Conservation (phyloP, 2,113 vertebrate genomes). For the Nothocercus julius region DNA sequence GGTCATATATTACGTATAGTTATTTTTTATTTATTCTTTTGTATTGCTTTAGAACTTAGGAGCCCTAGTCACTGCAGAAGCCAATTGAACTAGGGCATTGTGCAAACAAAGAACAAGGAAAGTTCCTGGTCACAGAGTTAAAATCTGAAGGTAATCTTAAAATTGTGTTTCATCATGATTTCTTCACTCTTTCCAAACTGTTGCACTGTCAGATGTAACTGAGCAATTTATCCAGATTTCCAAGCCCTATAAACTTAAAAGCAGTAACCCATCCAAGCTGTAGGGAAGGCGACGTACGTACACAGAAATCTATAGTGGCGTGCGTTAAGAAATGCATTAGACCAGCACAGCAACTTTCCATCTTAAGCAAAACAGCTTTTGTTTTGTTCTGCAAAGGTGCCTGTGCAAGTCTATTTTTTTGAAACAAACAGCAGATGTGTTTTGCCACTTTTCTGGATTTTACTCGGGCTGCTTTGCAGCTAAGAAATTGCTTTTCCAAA, state of each 20-base stretch:
- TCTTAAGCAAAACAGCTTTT: neutral
- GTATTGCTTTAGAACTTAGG: constrained; percentile 51
- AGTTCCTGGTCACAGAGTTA: neutral
- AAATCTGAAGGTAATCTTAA: neutral
- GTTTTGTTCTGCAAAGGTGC: neutral
- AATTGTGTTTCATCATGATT: neutral
- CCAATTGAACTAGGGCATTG: constrained; percentile 58
- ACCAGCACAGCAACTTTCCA: neutral
- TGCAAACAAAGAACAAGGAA: constrained; percentile 21
- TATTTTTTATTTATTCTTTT: constrained; percentile 62
- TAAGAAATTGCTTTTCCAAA: constrained; percentile 40
- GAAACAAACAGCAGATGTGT: neutral
- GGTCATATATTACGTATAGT: neutral
- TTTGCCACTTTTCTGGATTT: neutral
- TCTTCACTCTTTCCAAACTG: neutral
- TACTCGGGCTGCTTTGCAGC: constrained; percentile 17
- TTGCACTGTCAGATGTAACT: neutral
- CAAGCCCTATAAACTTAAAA: neutral
- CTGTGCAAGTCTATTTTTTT: neutral
- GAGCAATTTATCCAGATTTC: neutral
- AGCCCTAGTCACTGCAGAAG: constrained; percentile 22
- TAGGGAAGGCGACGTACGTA: constrained; percentile 8
- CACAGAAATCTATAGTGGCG: neutral
- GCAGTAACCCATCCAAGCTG: neutral
- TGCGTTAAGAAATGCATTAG: neutral